A percentile compares a stretch with the other conserved stretches of the same genome.
Evolutionary conservation across 2,113 vertebrate genomes (phyloP).

Genomic region (Actenoides lindsayi): DNA sequence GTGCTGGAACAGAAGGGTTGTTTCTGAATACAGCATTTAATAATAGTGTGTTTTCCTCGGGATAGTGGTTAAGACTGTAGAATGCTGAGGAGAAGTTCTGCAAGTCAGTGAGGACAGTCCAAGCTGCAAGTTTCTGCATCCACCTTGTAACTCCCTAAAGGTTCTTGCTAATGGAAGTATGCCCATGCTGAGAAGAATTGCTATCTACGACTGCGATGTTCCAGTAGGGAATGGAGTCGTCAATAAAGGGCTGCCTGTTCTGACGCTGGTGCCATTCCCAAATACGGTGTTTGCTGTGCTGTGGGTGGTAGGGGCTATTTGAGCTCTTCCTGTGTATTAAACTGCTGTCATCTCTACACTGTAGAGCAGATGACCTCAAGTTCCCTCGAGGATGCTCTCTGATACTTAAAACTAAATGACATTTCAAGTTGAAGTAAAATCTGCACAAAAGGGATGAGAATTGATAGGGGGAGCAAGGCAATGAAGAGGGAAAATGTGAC

Average conservation of each 20-base stretch:
- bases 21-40: neutral
- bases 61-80: neutral
- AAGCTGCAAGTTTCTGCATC: neutral
- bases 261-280: neutral
- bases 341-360: neutral
- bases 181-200: neutral
- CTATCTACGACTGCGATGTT: neutral
- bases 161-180: neutral
- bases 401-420: neutral
- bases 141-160: neutral
- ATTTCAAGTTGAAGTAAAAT: conserved; percentile 10
- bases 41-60: neutral
- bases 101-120: neutral
- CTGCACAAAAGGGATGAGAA: neutral
- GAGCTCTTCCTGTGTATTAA: neutral
- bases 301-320: neutral
- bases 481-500: conserved; percentile 23
- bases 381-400: neutral
- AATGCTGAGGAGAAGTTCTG: neutral
- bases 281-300: neutral
- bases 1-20: neutral
- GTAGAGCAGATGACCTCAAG: neutral
- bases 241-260: neutral
- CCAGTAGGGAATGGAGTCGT: neutral
- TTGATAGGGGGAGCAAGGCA: neutral